Evolutionary conservation across 53 echinoderm and acorn worm genomes (phyloP).

Genomic region (Antedon mediterranea): DNA sequence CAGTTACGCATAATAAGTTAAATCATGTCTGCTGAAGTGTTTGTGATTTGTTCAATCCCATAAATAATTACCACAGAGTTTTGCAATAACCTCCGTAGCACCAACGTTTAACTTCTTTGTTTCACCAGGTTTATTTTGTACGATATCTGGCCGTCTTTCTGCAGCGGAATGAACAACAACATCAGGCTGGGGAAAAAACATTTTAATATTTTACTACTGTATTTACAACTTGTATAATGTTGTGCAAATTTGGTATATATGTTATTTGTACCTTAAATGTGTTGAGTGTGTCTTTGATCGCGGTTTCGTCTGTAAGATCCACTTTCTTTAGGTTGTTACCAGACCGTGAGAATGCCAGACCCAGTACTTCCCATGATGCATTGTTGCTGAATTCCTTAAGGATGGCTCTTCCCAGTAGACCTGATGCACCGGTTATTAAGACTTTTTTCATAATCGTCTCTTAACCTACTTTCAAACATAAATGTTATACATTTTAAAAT

Average conservation of each 20-base stretch:
- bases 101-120: slow-evolving; percentile 49
- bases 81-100: slow-evolving; percentile 42
- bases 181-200: slow-evolving; percentile 23
- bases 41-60: too few species aligned
- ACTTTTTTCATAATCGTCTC: slow-evolving; percentile 62
- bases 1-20: too few species aligned
- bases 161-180: slow-evolving; percentile 71
- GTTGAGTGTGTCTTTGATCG: slow-evolving; percentile 16
- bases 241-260: too few species aligned
- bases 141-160: slow-evolving; percentile 57
- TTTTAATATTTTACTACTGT: too few species aligned
- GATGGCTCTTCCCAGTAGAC: slow-evolving; percentile 65
- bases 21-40: too few species aligned
- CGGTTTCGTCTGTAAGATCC: slow-evolving; percentile 23
- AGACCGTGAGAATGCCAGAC: slow-evolving; percentile 45
- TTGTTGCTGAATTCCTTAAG: slow-evolving; percentile 44
- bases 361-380: slow-evolving; percentile 49
- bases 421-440: slow-evolving; percentile 79
- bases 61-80: slow-evolving; percentile 41
- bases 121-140: slow-evolving; percentile 42
- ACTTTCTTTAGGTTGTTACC: slow-evolving; percentile 32
- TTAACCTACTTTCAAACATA: too few species aligned
- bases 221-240: too few species aligned
- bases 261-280: slow-evolving; percentile 51
- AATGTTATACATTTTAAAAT: too few species aligned